A percentile compares a stretch with the other conserved stretches of the same genome.
These are phyloP conservation scores for Homarus gammarus DNA, from an alignment of 2,888 invertebrate species.

Conservation along the genomic window DNA sequence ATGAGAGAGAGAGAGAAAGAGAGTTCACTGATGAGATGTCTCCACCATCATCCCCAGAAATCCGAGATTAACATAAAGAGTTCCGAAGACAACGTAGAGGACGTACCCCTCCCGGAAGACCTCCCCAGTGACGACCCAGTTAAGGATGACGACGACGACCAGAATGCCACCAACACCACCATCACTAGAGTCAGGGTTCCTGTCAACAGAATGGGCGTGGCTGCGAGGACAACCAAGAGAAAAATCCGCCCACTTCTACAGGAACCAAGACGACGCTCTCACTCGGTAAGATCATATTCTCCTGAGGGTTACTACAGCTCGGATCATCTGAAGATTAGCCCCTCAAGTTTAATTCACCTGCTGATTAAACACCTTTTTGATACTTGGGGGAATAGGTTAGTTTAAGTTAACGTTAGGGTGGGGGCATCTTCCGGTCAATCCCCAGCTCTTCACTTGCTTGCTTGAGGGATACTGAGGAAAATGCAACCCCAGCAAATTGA, in stretches of 20 bases:
- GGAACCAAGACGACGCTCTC: neutral
- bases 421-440: too few relatives aligned
- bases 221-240: neutral
- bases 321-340: too few relatives aligned
- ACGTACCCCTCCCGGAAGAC: neutral
- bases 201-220: conserved; percentile 38
- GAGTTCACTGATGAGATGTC: too few relatives aligned
- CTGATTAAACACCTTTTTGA: too few relatives aligned
- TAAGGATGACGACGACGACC: neutral
- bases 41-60: neutral
- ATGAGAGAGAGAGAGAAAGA: too few relatives aligned
- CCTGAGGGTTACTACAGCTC: too few relatives aligned
- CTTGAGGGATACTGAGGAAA: too few relatives aligned
- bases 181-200: neutral
- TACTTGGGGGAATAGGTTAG: too few relatives aligned
- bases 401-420: too few relatives aligned
- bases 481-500: too few relatives aligned
- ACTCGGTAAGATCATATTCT: neutral
- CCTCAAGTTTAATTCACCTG: too few relatives aligned
- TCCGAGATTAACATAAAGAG: neutral
- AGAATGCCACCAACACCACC: neutral
- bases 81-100: neutral
- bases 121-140: neutral
- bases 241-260: neutral
- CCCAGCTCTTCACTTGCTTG: too few relatives aligned